phyloP scores from a whole-genome alignment of 2,888 invertebrate species.

The Eupithecia subumbrata region DNA sequence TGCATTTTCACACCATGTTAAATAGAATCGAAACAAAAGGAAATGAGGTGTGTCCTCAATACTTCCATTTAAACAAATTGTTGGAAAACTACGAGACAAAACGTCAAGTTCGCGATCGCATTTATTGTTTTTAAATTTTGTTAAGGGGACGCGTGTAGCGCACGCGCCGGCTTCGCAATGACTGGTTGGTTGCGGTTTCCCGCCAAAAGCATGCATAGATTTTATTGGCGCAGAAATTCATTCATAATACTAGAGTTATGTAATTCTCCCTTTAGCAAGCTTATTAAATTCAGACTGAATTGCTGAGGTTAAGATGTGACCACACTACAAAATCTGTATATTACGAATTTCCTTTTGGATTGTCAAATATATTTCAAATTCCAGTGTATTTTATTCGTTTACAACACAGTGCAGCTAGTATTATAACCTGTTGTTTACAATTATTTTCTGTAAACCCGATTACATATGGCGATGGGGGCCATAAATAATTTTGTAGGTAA shows the following conservation, averaged over 20 bases:
- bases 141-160: slow-evolving; percentile 76
- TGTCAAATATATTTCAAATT: neutral
- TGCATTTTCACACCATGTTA: slow-evolving; percentile 78
- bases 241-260: slow-evolving; percentile 71
- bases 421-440: too few species aligned
- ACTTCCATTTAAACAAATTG: slow-evolving; percentile 73
- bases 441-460: neutral
- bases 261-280: slow-evolving; percentile 62
- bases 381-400: neutral
- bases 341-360: neutral
- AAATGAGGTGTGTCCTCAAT: slow-evolving; percentile 80
- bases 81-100: slow-evolving; percentile 75
- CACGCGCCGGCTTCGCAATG: slow-evolving; percentile 75
- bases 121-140: slow-evolving; percentile 59
- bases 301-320: slow-evolving; percentile 57
- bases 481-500: neutral
- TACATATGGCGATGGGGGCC: neutral
- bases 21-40: slow-evolving; percentile 71
- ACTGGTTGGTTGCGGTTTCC: slow-evolving; percentile 74
- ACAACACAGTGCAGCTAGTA: too few species aligned
- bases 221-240: slow-evolving; percentile 65
- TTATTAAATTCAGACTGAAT: slow-evolving; percentile 55
- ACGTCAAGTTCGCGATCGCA: slow-evolving; percentile 78
- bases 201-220: slow-evolving; percentile 76
- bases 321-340: slow-evolving; percentile 18